Evolutionary conservation across 2,888 invertebrate species (phyloP).

Genomic region (Athetis lepigone): DNA sequence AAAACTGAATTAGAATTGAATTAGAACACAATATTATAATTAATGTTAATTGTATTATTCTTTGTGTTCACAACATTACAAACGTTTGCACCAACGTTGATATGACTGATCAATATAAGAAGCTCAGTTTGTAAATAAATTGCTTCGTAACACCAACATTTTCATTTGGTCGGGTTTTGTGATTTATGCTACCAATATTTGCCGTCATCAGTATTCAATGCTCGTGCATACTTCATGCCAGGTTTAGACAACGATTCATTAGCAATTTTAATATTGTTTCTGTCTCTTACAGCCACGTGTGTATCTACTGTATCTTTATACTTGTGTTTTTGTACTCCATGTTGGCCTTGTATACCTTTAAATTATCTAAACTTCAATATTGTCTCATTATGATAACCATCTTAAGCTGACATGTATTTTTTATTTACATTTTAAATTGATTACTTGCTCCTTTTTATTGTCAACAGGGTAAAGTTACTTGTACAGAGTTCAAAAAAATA

Average conservation of each 20-base stretch:
- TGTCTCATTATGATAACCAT: slow-evolving; percentile 60
- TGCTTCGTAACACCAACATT: slow-evolving; percentile 47
- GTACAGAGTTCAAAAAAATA: slow-evolving; percentile 19
- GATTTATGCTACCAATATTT: slow-evolving; percentile 59
- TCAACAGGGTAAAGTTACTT: slow-evolving; percentile 9
- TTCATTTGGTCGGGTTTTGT: slow-evolving; percentile 59
- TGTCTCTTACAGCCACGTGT: slow-evolving; percentile 72
- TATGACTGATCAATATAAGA: slow-evolving; percentile 25
- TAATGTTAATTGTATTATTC: slow-evolving; percentile 33
- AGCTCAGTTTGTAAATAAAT: slow-evolving; percentile 46
- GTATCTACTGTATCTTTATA: slow-evolving; percentile 66
- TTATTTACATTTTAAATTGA: slow-evolving; percentile 26
- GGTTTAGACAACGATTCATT: slow-evolving; percentile 84
- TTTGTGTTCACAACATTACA: slow-evolving; percentile 41
- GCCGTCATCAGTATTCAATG: slow-evolving; percentile 78
- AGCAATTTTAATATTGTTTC: slow-evolving; percentile 86
- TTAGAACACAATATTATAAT: slow-evolving; percentile 29
- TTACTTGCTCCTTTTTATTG: slow-evolving; percentile 13
- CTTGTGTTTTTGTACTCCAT: slow-evolving; percentile 47
- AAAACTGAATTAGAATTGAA: slow-evolving; percentile 19
- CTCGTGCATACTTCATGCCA: slow-evolving; percentile 76
- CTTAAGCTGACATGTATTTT: slow-evolving; percentile 38
- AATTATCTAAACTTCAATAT: slow-evolving; percentile 58
- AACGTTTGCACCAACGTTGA: slow-evolving; percentile 51
- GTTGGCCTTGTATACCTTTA: slow-evolving; percentile 60